Percentiles rank a stretch among this genome's conserved stretches.
Evolutionary conservation across 2,888 invertebrate species (phyloP).

Genomic region (Loripinus fragilis): DNA sequence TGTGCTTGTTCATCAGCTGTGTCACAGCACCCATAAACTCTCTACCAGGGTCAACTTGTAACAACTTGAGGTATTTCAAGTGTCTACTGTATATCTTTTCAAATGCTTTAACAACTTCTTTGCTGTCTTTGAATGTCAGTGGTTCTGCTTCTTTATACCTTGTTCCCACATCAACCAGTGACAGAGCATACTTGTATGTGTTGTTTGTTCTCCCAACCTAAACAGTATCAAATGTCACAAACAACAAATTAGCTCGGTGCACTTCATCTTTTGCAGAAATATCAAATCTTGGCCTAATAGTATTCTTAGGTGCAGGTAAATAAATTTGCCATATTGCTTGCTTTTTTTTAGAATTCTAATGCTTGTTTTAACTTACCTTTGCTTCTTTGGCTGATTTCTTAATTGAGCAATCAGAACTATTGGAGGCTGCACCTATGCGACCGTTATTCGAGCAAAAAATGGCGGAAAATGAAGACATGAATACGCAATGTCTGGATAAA

Average conservation of each 20-base stretch:
- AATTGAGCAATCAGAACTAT: too few relatives aligned
- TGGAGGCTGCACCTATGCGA: too few relatives aligned
- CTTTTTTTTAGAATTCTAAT: slow-evolving; percentile 2
- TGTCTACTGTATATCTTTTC: slow-evolving; percentile 49
- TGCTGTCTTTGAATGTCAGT: slow-evolving; percentile 49
- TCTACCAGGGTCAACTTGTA: slow-evolving; percentile 56
- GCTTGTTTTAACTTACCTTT: background rate
- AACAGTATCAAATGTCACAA: slow-evolving; percentile 47
- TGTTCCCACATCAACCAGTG: slow-evolving; percentile 43
- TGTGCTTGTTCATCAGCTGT: slow-evolving; percentile 47
- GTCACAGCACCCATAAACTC: slow-evolving; percentile 50
- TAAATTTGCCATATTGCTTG: slow-evolving; percentile 42
- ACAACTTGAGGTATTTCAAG: slow-evolving; percentile 52
- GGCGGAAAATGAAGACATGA: too few relatives aligned
- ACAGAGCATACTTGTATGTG: background rate
- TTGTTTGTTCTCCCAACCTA: background rate
- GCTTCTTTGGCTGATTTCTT: background rate
- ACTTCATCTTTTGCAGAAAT: slow-evolving; percentile 43
- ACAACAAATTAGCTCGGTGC: slow-evolving; percentile 52
- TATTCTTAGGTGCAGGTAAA: slow-evolving; percentile 46
- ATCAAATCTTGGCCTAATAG: slow-evolving; percentile 52
- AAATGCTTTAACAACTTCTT: slow-evolving; percentile 52
- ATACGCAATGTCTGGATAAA: too few relatives aligned
- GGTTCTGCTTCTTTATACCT: slow-evolving; percentile 61
- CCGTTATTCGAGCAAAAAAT: too few relatives aligned